phyloP scores from a whole-genome alignment of 1,140 invertebrate genomes.

The Hetaerina americana region DNA sequence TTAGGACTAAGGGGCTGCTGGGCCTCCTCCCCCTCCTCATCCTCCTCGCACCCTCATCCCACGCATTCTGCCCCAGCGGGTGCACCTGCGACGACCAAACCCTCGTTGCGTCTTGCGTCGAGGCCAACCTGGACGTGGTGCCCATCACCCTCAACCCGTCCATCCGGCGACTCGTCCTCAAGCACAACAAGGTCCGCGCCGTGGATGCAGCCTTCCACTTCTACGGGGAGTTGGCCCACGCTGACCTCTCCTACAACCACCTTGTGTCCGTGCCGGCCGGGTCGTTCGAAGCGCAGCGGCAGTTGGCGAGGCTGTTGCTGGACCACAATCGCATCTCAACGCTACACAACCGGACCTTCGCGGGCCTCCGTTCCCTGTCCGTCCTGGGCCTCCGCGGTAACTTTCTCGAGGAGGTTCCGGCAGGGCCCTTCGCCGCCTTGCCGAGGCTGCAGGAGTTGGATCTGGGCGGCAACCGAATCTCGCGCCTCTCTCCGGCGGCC shows the following conservation, averaged over 20 bases:
- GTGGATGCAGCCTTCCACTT: slow-evolving; percentile 77
- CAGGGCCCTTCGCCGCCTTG: slow-evolving; percentile 58
- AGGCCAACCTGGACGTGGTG: slow-evolving; percentile 71
- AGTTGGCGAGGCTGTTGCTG: slow-evolving; percentile 66
- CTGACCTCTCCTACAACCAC: slow-evolving; percentile 74
- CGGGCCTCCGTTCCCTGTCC: slow-evolving; percentile 58
- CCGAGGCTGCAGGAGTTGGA: slow-evolving; percentile 70
- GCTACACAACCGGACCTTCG: slow-evolving; percentile 62
- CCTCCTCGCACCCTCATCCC: not conserved
- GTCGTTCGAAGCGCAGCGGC: slow-evolving; percentile 65
- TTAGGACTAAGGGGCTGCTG: not conserved
- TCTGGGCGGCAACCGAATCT: slow-evolving; percentile 73
- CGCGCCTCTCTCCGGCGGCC: slow-evolving; percentile 59
- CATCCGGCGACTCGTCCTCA: slow-evolving; percentile 66
- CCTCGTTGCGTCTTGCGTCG: slow-evolving; percentile 71
- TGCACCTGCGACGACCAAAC: slow-evolving; percentile 81
- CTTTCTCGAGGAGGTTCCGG: slow-evolving; percentile 61
- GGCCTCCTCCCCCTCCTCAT: not conserved
- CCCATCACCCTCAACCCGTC: slow-evolving; percentile 84
- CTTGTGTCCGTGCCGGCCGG: slow-evolving; percentile 60
- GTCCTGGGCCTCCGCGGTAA: slow-evolving; percentile 71
- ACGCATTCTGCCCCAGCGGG: slow-evolving; percentile 53
- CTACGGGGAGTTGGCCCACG: slow-evolving; percentile 66
- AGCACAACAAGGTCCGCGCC: slow-evolving; percentile 73
- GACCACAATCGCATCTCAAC: slow-evolving; percentile 73